A percentile compares a stretch with the other conserved stretches of the same genome.
These are phyloP conservation scores for Philereme transversata DNA, from an alignment of 2,888 invertebrate genomes.

Conservation along the genomic window DNA sequence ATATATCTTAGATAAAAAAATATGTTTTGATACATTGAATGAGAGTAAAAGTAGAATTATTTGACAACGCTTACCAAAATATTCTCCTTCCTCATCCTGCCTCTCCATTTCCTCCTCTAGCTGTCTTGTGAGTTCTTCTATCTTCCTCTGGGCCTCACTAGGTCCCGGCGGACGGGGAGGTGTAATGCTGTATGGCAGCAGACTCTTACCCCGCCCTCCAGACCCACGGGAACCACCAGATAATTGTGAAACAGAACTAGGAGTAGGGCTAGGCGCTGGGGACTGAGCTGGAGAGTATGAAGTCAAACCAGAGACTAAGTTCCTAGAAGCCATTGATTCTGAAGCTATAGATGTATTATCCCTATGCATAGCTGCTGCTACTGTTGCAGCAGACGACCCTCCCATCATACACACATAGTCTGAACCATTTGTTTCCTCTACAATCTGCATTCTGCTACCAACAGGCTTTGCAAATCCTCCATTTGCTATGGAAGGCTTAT, in stretches of 20 bases:
- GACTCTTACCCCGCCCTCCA: slow-evolving; percentile 84
- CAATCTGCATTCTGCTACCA: slow-evolving; percentile 76
- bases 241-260: slow-evolving; percentile 84
- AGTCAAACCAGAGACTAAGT: slow-evolving; percentile 71
- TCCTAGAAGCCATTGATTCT: slow-evolving; percentile 69
- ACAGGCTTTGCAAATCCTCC: slow-evolving; percentile 63
- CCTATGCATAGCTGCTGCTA: slow-evolving; percentile 68
- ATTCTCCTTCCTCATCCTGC: slow-evolving; percentile 97
- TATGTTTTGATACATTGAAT: too few relatives aligned
- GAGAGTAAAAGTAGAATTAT: too few relatives aligned
- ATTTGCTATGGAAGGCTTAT: slow-evolving; percentile 64
- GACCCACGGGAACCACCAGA: slow-evolving; percentile 85
- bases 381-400: slow-evolving; percentile 81
- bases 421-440: slow-evolving; percentile 89
- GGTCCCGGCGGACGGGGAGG: slow-evolving; percentile 94
- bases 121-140: slow-evolving; percentile 95
- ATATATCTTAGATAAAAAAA: too few relatives aligned
- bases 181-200: slow-evolving; percentile 94
- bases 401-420: slow-evolving; percentile 95
- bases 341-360: slow-evolving; percentile 71
- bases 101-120: slow-evolving; percentile 98
- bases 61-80: slow-evolving; percentile 89
- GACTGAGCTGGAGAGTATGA: slow-evolving; percentile 82
- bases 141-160: slow-evolving; percentile 96
- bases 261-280: slow-evolving; percentile 87